phyloP scores from a whole-genome alignment of 2,888 invertebrate species.

The Troides aeacus region DNA sequence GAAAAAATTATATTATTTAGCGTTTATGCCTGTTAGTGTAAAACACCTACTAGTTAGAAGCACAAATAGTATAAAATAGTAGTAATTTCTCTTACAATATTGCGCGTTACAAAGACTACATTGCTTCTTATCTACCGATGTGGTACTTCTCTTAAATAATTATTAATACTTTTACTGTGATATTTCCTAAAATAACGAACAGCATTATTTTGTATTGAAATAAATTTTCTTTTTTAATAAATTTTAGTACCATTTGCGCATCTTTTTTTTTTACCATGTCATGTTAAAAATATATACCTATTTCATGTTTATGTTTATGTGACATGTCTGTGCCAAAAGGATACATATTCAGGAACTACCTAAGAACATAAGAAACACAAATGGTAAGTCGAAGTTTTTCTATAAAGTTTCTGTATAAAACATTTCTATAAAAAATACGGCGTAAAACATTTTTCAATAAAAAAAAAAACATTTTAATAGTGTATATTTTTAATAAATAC shows the following conservation, averaged over 20 bases:
- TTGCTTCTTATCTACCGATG: not conserved
- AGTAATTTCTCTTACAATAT: no score
- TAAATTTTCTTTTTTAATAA: constrained; percentile 16
- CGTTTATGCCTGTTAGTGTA: not conserved
- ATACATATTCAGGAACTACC: constrained; percentile 36
- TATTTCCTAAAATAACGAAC: constrained; percentile 18
- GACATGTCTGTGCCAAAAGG: constrained; percentile 50
- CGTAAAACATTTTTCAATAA: not conserved
- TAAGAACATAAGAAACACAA: not conserved
- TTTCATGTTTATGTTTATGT: constrained; percentile 27
- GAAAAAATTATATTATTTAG: not conserved
- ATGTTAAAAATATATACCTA: constrained; percentile 11
- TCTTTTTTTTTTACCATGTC: constrained; percentile 1
- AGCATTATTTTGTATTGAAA: constrained; percentile 15
- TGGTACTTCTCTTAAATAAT: not conserved
- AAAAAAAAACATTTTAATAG: constrained; percentile 24
- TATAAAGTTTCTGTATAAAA: not conserved
- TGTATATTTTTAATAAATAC: constrained; percentile 31
- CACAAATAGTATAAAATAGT: no score
- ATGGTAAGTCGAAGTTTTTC: not conserved
- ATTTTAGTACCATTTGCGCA: constrained; percentile 3
- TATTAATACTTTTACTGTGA: constrained; percentile 24
- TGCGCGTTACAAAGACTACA: no score
- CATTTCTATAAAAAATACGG: not conserved
- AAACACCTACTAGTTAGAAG: no score